A percentile compares a stretch with the other conserved stretches of the same genome.
Conservation (phyloP, 2,113 vertebrate species). For the Sapajus apella region DNA sequence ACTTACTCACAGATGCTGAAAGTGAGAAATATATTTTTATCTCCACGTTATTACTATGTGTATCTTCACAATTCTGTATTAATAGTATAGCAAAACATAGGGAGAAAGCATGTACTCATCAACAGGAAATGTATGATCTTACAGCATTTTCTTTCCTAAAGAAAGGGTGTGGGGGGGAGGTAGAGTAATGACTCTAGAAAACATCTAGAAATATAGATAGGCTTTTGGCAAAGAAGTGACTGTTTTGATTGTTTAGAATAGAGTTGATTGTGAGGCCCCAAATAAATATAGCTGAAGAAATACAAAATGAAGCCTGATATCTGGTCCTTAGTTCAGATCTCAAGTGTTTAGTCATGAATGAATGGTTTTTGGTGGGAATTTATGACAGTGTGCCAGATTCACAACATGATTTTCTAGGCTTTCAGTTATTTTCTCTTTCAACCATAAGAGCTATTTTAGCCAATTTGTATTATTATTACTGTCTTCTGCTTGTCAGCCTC, state of each 20-base stretch:
- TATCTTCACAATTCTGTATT: not conserved
- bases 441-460: not conserved
- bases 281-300: slow-evolving; percentile 1
- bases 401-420: not conserved
- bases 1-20: not conserved
- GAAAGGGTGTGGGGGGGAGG: too few relatives aligned
- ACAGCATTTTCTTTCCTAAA: not conserved
- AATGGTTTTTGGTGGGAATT: slow-evolving; percentile 30
- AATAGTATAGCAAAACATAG: not conserved
- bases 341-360: not conserved
- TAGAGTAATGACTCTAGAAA: not conserved
- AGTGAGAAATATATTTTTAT: not conserved
- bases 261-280: not conserved
- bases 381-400: not conserved
- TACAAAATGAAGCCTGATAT: slow-evolving; percentile 1
- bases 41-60: not conserved
- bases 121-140: not conserved
- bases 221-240: not conserved
- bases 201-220: not conserved
- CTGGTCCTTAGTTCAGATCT: slow-evolving; percentile 40
- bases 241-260: slow-evolving; percentile 27
- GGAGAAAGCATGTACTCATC: not conserved
- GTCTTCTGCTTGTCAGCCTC: not conserved
- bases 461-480: slow-evolving; percentile 39
- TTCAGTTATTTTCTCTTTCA: not conserved